Conservation (phyloP, 2,797 vertebrate genomes). For the Petrocephalus sullivani region DNA sequence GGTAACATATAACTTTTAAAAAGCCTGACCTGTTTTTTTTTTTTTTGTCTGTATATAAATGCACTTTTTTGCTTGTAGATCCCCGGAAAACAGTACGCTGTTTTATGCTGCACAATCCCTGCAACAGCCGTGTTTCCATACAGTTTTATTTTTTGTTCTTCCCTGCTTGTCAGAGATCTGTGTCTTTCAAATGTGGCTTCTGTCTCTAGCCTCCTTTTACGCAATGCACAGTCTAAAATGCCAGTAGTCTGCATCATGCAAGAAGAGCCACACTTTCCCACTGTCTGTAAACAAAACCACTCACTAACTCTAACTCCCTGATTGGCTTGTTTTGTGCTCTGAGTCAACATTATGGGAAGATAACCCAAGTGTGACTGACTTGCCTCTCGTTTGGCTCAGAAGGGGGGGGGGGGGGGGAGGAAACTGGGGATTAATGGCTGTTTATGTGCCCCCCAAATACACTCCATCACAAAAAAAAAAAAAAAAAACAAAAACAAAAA, state of each 20-base stretch:
- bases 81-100: background rate
- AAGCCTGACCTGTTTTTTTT: background rate
- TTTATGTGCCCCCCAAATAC: background rate
- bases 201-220: background rate
- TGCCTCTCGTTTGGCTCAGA: background rate
- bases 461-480: background rate
- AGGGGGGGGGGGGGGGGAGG: background rate
- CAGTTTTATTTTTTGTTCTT: background rate
- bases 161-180: background rate
- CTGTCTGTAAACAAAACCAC: background rate
- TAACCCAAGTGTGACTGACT: background rate
- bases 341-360: too few species aligned
- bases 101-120: background rate
- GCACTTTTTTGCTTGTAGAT: background rate
- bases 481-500: too few species aligned
- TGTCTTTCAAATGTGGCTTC: background rate
- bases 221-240: background rate
- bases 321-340: background rate
- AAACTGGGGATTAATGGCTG: constrained; percentile 9
- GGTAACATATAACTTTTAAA: background rate
- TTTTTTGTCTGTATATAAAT: background rate
- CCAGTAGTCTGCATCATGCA: background rate
- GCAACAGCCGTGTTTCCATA: background rate
- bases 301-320: background rate
- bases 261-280: background rate